Percentiles rank a stretch among this genome's conserved stretches.
phyloP scores from a whole-genome alignment of 2,888 invertebrate genomes.

The Lissocephala sabroskyi region DNA sequence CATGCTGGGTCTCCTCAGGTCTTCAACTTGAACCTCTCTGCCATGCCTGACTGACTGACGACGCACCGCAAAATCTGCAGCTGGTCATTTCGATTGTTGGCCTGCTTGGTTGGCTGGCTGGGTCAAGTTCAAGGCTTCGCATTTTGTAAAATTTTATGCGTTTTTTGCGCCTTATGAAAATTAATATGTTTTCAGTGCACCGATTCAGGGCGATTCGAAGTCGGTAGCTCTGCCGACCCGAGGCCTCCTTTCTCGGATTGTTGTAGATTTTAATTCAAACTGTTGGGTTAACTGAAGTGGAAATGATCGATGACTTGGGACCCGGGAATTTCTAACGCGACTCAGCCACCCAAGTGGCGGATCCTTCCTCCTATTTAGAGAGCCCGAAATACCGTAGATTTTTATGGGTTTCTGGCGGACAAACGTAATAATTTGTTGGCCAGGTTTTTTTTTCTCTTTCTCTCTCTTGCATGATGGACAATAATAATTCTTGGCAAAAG shows the following conservation, averaged over 20 bases:
- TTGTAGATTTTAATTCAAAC: neutral
- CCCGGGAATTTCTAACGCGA: neutral
- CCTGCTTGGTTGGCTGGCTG: slow-evolving; percentile 51
- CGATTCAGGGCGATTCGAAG: too few relatives aligned
- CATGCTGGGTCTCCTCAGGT: slow-evolving; percentile 50
- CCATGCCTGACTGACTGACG: slow-evolving; percentile 43
- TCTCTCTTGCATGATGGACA: slow-evolving; percentile 51
- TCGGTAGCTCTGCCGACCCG: neutral
- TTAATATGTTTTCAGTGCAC: slow-evolving; percentile 23
- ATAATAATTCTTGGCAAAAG: slow-evolving; percentile 63
- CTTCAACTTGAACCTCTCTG: slow-evolving; percentile 52
- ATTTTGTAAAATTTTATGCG: slow-evolving; percentile 54
- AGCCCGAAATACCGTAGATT: slow-evolving; percentile 24
- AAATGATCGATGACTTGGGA: neutral
- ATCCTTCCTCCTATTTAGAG: neutral
- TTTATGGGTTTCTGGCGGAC: slow-evolving; percentile 37
- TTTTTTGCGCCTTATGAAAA: slow-evolving; percentile 30
- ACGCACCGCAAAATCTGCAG: slow-evolving; percentile 6
- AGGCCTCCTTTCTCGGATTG: neutral
- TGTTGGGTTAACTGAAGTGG: neutral
- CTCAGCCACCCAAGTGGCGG: neutral
- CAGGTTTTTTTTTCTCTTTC: slow-evolving; percentile 36
- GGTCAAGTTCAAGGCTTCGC: slow-evolving; percentile 62
- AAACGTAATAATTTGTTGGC: slow-evolving; percentile 45
- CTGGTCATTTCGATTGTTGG: slow-evolving; percentile 21